These are phyloP conservation scores for Spicauda simplicius DNA, from an alignment of 2,888 invertebrate species.

Conservation along the genomic window DNA sequence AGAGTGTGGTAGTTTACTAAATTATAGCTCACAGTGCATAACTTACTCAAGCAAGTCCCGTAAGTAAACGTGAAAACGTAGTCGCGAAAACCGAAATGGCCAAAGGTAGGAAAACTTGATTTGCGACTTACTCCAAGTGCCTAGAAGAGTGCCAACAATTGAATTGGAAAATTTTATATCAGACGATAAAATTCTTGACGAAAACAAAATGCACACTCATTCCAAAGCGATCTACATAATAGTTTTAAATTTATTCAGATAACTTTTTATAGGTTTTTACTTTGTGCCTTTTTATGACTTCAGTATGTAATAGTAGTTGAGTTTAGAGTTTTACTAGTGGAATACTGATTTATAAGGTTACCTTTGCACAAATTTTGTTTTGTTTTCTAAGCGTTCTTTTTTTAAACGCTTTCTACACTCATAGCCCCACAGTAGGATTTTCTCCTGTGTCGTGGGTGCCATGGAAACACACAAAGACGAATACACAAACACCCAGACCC, in stretches of 20 bases:
- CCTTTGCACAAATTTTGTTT: too few relatives aligned
- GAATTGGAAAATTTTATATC: constrained; percentile 61
- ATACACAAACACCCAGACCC: too few relatives aligned
- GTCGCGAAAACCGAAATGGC: constrained; percentile 61
- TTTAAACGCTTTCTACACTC: too few relatives aligned
- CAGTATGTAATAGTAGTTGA: too few relatives aligned
- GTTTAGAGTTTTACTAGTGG: not conserved
- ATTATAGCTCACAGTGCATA: constrained; percentile 45
- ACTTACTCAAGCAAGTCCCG: constrained; percentile 52
- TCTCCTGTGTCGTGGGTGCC: too few relatives aligned
- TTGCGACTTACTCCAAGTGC: constrained; percentile 62
- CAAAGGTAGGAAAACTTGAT: constrained; percentile 62
- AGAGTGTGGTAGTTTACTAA: constrained; percentile 18
- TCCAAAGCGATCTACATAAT: constrained; percentile 36
- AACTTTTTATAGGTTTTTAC: not conserved
- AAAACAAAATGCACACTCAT: constrained; percentile 41
- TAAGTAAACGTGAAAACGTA: constrained; percentile 53
- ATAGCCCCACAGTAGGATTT: too few relatives aligned
- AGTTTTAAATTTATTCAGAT: not conserved
- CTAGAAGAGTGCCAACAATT: constrained; percentile 56
- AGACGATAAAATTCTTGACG: constrained; percentile 24
- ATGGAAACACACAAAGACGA: too few relatives aligned
- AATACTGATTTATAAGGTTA: not conserved
- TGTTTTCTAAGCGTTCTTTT: too few relatives aligned
- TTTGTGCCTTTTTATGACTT: not conserved